Evolutionary conservation across 2,888 invertebrate genomes (phyloP).

Genomic region (Archaeoteleia sp.): DNA sequence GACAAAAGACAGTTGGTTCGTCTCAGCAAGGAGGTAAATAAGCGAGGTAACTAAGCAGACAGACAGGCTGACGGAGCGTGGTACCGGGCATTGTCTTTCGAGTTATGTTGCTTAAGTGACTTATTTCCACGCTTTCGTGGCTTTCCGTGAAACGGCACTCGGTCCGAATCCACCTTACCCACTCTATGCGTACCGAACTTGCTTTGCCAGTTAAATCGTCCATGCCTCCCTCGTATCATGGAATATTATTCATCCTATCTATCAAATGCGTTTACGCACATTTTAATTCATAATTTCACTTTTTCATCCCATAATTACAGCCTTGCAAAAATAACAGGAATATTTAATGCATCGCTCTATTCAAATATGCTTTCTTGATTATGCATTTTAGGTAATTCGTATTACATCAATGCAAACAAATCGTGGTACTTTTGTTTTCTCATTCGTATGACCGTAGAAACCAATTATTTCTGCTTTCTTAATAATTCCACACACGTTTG

Average conservation of each 20-base stretch:
- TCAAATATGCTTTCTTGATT: too few relatives aligned
- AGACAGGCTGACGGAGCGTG: conserved; percentile 70
- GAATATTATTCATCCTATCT: neutral
- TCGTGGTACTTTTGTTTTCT: too few relatives aligned
- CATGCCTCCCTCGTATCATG: neutral
- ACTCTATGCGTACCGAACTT: neutral
- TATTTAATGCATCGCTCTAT: too few relatives aligned
- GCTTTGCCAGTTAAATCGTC: neutral
- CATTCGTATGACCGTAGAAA: too few relatives aligned
- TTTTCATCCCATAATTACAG: too few relatives aligned
- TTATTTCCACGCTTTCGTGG: conserved; percentile 75
- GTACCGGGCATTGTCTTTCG: conserved; percentile 73
- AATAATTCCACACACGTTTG: too few relatives aligned
- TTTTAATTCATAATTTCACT: too few relatives aligned
- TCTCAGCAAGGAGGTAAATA: conserved; percentile 60
- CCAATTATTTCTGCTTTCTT: too few relatives aligned
- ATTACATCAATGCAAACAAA: too few relatives aligned
- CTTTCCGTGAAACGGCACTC: conserved; percentile 61
- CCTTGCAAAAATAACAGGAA: too few relatives aligned
- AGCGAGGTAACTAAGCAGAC: conserved; percentile 53
- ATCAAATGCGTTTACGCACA: neutral
- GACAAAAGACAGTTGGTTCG: conserved; percentile 37
- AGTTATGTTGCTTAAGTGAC: conserved; percentile 70
- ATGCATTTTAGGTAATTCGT: too few relatives aligned
- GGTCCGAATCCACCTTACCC: conserved; percentile 43